A percentile compares a stretch with the other conserved stretches of the same genome.
Evolutionary conservation across 2,888 invertebrate species (phyloP).

Genomic region (Caenorhabditis macrosperma): DNA sequence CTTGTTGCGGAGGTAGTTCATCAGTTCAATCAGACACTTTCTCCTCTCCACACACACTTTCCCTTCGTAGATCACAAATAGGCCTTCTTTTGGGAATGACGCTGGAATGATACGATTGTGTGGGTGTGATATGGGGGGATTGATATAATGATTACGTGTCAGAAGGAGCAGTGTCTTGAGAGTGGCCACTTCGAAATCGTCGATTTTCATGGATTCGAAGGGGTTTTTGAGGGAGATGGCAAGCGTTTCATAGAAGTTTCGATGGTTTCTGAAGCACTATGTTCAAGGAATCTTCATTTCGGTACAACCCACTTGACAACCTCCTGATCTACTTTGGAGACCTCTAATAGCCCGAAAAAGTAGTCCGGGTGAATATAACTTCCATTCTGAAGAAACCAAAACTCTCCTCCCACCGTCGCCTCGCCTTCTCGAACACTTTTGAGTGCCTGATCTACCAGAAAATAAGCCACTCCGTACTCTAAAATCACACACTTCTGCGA

Average conservation of each 20-base stretch:
- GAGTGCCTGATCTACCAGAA: slow-evolving; percentile 64
- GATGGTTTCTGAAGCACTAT: no score
- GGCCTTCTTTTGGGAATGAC: slow-evolving; percentile 7
- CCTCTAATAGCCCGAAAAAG: slow-evolving; percentile 37
- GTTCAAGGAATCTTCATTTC: no score
- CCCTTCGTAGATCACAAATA: slow-evolving; percentile 29
- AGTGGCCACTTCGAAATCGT: no score
- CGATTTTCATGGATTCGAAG: no score
- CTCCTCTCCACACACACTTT: slow-evolving; percentile 12
- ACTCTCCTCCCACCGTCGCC: slow-evolving; percentile 29
- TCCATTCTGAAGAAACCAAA: slow-evolving; percentile 59
- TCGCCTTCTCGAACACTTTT: slow-evolving; percentile 14
- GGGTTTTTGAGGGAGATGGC: no score
- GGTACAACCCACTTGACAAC: slow-evolving; percentile 5
- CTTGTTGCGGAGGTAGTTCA: slow-evolving; percentile 36
- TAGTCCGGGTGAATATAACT: slow-evolving; percentile 57
- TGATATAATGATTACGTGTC: background rate
- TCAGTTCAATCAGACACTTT: slow-evolving; percentile 38
- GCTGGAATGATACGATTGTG: no score
- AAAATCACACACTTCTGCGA: slow-evolving; percentile 55
- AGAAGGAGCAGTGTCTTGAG: slow-evolving; percentile 53
- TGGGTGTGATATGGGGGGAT: no score
- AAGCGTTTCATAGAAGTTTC: no score
- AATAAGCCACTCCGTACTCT: slow-evolving; percentile 60
- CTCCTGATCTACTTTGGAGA: slow-evolving; percentile 9